Base-by-base conservation (phyloP, 2,113 vertebrate genomes). In the Mionectes macconnelli region DNA sequence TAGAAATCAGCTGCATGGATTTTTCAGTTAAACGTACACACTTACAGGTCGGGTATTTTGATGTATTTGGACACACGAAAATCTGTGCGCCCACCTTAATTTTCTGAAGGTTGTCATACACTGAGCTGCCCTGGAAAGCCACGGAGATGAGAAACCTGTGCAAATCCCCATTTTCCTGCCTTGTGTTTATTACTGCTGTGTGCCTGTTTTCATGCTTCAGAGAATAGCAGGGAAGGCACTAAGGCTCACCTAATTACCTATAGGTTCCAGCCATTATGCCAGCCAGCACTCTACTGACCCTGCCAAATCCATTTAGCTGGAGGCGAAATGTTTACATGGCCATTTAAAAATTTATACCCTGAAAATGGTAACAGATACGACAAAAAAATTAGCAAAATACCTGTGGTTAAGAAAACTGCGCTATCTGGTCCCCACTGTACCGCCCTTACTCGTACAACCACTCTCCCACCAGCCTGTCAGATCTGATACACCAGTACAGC, bases 221-320 rank as follows among this genome's bases (percentile, higher is more conserved):
- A 59, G 85, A 84, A 25, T 7, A 81, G 49, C 47, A 83, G 87
- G 52, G 64, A 93, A 84, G 69, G 78, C 87, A 64, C 73, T 63
- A 49, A 81, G 37, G 78, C 62, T 82, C 67, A 84, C 49, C 39
- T 67, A 90, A 95, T 84, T 93, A 90, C 44, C 53, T 75, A 25
- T 27, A 92, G 84, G 80, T 84, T 87, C 59, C 93, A 94, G 73
- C 56, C 63, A 87, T 90, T 92, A 89, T 37, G 33, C 39, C 31
- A 79, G 72, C 80, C 86, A 84, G 64, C 33, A 70, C 24, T 78
- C 79, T 78, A 50, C 9, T 78, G 90, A 96, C 73, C 59, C 69
- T 92, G 88, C 25, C 93, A 96, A 84, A 84, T 42, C 49, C 5
- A 3, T 86, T 92, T 62, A 95, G n/a, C 8, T 72, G 68, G 67